Evolutionary conservation across 2,888 invertebrate species (phyloP).

Genomic region (Platycnemis pennipes): DNA sequence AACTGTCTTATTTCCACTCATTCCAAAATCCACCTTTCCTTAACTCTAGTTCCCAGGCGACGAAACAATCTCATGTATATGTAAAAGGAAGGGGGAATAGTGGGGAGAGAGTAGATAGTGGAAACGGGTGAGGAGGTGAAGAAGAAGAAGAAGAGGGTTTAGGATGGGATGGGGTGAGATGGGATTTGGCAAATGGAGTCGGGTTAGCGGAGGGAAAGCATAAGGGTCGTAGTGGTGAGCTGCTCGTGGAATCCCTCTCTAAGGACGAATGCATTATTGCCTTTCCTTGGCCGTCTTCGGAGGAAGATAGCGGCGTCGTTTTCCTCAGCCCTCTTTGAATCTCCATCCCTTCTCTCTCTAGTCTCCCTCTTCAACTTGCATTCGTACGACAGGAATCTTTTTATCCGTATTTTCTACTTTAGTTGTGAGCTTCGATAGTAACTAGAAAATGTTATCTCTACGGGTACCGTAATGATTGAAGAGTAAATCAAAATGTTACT

Average conservation of each 20-base stretch:
- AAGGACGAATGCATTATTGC: slow-evolving; percentile 55
- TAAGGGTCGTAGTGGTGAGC: not conserved
- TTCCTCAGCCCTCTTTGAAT: not conserved
- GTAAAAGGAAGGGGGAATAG: slow-evolving; percentile 23
- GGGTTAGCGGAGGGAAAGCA: slow-evolving; percentile 34
- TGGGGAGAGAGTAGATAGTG: not conserved
- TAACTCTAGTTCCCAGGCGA: slow-evolving; percentile 24
- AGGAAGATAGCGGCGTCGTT: not conserved
- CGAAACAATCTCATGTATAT: slow-evolving; percentile 63
- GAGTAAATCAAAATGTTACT: too few relatives aligned
- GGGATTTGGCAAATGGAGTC: slow-evolving; percentile 62
- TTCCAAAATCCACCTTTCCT: not conserved
- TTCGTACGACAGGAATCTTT: not conserved
- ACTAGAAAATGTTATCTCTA: too few relatives aligned
- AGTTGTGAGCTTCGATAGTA: too few relatives aligned
- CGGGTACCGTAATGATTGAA: too few relatives aligned
- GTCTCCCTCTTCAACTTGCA: not conserved
- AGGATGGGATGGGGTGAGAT: not conserved
- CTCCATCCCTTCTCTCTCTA: not conserved
- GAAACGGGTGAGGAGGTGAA: not conserved
- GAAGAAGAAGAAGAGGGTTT: slow-evolving; percentile 12
- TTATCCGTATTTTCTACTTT: too few relatives aligned
- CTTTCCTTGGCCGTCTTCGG: not conserved
- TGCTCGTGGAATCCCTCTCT: slow-evolving; percentile 36
- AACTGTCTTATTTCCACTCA: not conserved